Evolutionary conservation across 2,113 vertebrate species (phyloP).

Genomic region (Etheostoma spectabile): DNA sequence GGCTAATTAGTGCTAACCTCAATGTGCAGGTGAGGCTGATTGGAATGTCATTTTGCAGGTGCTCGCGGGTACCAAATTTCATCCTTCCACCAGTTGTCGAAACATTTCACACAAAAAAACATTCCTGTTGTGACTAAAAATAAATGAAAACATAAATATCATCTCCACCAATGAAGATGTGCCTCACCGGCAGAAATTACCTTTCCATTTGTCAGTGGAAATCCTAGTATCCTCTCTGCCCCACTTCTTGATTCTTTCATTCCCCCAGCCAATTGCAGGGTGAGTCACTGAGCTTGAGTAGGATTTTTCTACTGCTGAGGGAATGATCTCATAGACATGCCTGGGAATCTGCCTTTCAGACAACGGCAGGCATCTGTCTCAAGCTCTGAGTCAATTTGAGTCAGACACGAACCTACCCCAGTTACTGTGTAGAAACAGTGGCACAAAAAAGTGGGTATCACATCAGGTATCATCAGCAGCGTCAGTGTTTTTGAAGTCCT

Average conservation of each 20-base stretch:
- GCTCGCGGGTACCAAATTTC: neutral
- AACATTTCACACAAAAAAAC: neutral
- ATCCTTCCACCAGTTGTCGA: neutral
- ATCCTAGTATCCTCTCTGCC: conserved; percentile 39
- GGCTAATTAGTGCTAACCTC: too few species aligned
- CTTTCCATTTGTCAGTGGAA: conserved; percentile 50
- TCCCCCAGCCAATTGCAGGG: conserved; percentile 44
- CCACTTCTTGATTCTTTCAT: conserved; percentile 47
- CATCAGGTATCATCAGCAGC: conserved; percentile 13
- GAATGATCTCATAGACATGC: conserved; percentile 75
- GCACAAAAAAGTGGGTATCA: too few species aligned
- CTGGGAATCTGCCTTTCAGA: conserved; percentile 52
- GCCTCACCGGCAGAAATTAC: conserved; percentile 21
- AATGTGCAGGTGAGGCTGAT: too few species aligned
- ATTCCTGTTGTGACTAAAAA: conserved; percentile 14
- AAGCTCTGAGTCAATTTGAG: conserved; percentile 64
- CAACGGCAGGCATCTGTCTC: conserved; percentile 51
- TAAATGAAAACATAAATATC: conserved; percentile 11
- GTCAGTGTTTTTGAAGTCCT: neutral
- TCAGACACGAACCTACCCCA: conserved; percentile 26
- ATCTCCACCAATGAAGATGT: conserved; percentile 21
- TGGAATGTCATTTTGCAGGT: too few species aligned
- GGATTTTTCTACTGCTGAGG: conserved; percentile 31
- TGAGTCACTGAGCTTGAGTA: conserved; percentile 53
- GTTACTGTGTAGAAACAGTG: conserved; percentile 14